Base-by-base conservation (phyloP, 2,888 invertebrate genomes). In the Phytoseiulus persimilis region DNA sequence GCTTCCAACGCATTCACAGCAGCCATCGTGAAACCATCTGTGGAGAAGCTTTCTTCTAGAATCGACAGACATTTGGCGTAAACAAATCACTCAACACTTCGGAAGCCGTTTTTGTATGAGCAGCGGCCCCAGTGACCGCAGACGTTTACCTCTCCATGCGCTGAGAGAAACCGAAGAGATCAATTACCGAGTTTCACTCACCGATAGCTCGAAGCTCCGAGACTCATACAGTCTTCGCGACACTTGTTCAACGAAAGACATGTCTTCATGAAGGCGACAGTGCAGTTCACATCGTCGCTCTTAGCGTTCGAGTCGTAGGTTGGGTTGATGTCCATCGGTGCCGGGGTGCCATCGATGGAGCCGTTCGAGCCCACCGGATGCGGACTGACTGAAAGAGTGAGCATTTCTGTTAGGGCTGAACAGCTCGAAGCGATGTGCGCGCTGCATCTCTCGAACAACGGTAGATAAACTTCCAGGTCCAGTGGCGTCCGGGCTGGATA, bases 191-290 rank as follows among this genome's bases (percentile, higher is more conserved):
- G n/a, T 65, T 23, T 65, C 33, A 93, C 93, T 93, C 93, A 93
- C 92, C 97, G 95, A 93, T 94, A 97, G 92, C 95, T 95, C 89
- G 95, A 94, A 0, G 96, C 95, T 83, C 96, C 96, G 95, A 96
- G 96, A 23, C 96, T 95, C 91, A 94, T 94, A 92, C 98, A 98
- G 33, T 95, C 95, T 89, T 95, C 95, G 91, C 95, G 95, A 92
- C 98, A 98, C 93, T 97, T 97, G 92, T 95, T 95, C 94, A 95
- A 95, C 0, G 97, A 96, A 94, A 96, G 95, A 92, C 98, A 98
- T 92, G 96, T 95, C 65, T 96, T 95, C 95, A 97, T 95, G 93
- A 95, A 98, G 0, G 96, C 96, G 11, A 97, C 97, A 0, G 97
- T 97, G 93, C 98, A 98, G 93, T 98, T 98, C 18, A 96, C 94